Base-by-base conservation (phyloP, 92 coral and sea anemone species). In the Paramuricea clavata region DNA sequence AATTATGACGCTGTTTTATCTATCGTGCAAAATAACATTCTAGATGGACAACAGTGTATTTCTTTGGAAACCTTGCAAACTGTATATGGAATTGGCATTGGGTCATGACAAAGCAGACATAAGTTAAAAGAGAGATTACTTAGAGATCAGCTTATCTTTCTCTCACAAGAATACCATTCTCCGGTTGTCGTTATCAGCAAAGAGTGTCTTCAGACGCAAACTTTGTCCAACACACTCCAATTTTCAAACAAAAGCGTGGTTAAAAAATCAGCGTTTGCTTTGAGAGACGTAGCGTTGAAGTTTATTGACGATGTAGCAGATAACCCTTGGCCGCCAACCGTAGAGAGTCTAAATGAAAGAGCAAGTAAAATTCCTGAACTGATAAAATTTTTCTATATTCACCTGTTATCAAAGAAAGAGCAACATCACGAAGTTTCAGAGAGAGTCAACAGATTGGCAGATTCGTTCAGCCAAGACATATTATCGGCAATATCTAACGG, bases 181-280 rank as follows among this genome's bases (percentile, higher is more conserved):
- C 81, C 81, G 25, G 35, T 11, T 26, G 81, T 75, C 28, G 81
- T 75, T 17, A 75, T 75, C 1, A 75, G 81, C 62, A 75, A 47
- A 26, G 81, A 75, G 21, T 75, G 81, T 22, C 34, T 75, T 6
- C 62, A 49, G 15, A 32, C 15, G 19, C 81, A 75, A 50, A 75
- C 54, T 22, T 47, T 75, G 34, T 75, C 81, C 6, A 75, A 50
- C 1, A 75, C 31, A 57, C 65, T 57, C 13, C 65, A 57, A 23
- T 57, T 57, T 57, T n/a, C 27, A 26, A 57, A 57, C 65, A 12
- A 57, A n/a, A n/a, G 13, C 13, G 31, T 57, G 10, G 65, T 57
- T n/a, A 57, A 57, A 12, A 57, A 57, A 57, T n/a, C 65, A n/a
- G 27, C 4, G 30, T 5, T 57, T 23, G 65, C 65, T 57, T 23